Percentiles rank a stretch among this genome's conserved stretches.
These are phyloP conservation scores for Thamnaconus septentrionalis DNA, from an alignment of 2,113 vertebrate genomes.

Conservation along the genomic window DNA sequence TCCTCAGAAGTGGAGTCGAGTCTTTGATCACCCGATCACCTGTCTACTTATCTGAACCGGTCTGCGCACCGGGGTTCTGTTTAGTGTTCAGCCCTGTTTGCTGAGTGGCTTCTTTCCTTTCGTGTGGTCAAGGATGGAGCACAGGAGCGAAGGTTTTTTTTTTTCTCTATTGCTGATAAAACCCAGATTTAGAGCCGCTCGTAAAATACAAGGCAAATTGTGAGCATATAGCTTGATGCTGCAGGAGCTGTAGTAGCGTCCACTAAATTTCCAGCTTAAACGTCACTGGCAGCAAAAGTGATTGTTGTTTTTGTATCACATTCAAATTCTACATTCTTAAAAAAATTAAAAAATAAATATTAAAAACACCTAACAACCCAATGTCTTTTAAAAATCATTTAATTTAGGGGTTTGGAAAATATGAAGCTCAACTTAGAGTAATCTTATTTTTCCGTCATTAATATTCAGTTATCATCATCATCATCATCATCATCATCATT, in stretches of 20 bases:
- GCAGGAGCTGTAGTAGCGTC: conserved; percentile 47
- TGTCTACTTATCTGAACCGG: conserved; percentile 57
- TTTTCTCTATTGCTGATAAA: conserved; percentile 60
- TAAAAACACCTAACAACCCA: too few relatives aligned
- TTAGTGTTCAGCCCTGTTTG: conserved; percentile 49
- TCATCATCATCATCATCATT: too few relatives aligned
- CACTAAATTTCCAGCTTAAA: conserved; percentile 65
- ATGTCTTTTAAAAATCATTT: too few relatives aligned
- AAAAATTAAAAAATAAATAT: too few relatives aligned
- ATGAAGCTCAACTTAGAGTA: too few relatives aligned
- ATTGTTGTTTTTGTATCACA: conserved; percentile 3
- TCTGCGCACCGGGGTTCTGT: conserved; percentile 44
- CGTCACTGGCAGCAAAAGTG: conserved; percentile 38
- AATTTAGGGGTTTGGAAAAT: too few relatives aligned
- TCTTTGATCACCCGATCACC: conserved; percentile 64
- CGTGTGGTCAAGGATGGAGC: conserved; percentile 50
- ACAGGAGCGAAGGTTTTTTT: conserved; percentile 31
- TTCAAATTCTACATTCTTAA: too few relatives aligned
- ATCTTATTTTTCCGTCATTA: too few relatives aligned
- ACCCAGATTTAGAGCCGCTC: conserved; percentile 64
- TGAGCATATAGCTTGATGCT: conserved; percentile 51
- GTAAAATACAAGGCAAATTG: conserved; percentile 71
- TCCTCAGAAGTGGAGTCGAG: conserved; percentile 30
- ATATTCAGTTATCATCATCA: too few relatives aligned
- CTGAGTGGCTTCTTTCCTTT: conserved; percentile 42